These are phyloP conservation scores for Euglossa dilemma DNA, from an alignment of 1,140 invertebrate species.

Conservation along the genomic window DNA sequence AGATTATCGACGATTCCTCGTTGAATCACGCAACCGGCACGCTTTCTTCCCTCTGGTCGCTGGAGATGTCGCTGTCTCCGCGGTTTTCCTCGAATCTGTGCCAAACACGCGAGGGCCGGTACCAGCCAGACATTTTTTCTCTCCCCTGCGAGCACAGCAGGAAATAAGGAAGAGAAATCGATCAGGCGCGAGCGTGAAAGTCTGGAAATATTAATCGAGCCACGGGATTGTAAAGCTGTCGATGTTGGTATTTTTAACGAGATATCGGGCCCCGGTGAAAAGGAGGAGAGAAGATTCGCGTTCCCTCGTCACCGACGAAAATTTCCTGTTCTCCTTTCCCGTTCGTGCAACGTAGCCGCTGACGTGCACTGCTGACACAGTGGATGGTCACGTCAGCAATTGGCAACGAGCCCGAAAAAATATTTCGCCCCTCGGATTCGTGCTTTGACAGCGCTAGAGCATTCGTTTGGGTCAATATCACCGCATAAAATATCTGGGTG, in stretches of 20 bases:
- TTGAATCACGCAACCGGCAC: too few species aligned
- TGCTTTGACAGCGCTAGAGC: constrained; percentile 37
- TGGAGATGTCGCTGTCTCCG: too few species aligned
- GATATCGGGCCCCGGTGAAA: background rate
- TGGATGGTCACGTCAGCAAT: constrained; percentile 55
- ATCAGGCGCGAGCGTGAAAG: background rate
- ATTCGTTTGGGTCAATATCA: constrained; percentile 44
- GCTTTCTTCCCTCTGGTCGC: too few species aligned
- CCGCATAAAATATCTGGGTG: constrained; percentile 33
- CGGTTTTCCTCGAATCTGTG: too few species aligned
- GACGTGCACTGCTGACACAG: constrained; percentile 54
- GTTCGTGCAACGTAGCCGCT: constrained; percentile 48
- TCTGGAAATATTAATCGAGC: constrained; percentile 9
- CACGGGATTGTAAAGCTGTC: constrained; percentile 9
- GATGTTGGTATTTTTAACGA: constrained; percentile 28
- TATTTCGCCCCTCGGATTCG: constrained; percentile 50
- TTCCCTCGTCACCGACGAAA: constrained; percentile 23
- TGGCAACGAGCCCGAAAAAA: constrained; percentile 63
- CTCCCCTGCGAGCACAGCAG: too few species aligned
- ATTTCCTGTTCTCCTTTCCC: constrained; percentile 24
- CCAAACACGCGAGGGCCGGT: too few species aligned
- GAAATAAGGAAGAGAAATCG: background rate
- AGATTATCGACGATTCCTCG: constrained; percentile 39
- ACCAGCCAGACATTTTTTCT: too few species aligned
- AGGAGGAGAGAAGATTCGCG: background rate